Evolutionary conservation across 2,888 invertebrate genomes (phyloP).

Genomic region (Thereva nobilitata): DNA sequence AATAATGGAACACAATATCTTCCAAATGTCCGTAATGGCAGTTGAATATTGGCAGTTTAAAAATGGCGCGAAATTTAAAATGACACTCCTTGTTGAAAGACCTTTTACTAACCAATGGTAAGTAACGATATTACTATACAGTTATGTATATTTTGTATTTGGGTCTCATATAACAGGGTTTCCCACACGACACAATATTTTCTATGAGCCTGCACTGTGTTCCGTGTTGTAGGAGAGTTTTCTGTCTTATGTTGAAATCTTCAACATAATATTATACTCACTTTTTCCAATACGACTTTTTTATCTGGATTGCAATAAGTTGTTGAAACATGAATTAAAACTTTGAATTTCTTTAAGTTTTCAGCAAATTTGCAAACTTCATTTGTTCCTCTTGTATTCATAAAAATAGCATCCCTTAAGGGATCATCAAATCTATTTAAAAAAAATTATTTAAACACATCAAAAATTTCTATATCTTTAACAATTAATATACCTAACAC

Average conservation of each 20-base stretch:
- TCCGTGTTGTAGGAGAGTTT: no score
- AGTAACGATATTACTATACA: no score
- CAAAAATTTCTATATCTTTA: background rate
- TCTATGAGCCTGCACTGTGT: no score
- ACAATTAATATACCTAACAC: conserved; percentile 63
- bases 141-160: no score
- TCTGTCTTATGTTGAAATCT: background rate
- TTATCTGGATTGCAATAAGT: conserved; percentile 84
- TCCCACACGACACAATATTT: no score
- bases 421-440: conserved; percentile 74
- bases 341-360: conserved; percentile 61
- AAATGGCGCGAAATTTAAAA: no score
- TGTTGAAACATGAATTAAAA: conserved; percentile 81
- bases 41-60: no score
- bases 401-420: conserved; percentile 65
- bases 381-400: conserved; percentile 69
- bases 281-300: conserved; percentile 71
- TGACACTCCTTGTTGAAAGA: no score
- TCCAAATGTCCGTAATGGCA: no score
- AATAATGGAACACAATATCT: no score
- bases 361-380: conserved; percentile 67
- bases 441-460: background rate
- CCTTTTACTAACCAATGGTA: no score
- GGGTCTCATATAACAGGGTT: no score
- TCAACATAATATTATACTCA: conserved; percentile 49